Evolutionary conservation across 2,888 invertebrate genomes (phyloP).

Genomic region (Aspidapion aeneum): DNA sequence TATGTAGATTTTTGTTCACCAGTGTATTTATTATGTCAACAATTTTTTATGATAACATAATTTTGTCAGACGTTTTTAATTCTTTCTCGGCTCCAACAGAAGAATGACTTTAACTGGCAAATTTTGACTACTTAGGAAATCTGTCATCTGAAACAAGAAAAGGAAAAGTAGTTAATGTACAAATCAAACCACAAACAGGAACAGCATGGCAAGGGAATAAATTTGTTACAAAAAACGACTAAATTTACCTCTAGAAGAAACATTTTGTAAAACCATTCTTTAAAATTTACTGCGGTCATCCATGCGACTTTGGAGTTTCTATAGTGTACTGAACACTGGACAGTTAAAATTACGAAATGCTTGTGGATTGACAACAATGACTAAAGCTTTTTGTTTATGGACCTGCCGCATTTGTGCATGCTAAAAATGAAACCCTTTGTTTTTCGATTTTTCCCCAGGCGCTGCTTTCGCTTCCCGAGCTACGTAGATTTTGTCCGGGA

Average conservation of each 20-base stretch:
- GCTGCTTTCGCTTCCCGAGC: slow-evolving; percentile 19
- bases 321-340: slow-evolving; percentile 17
- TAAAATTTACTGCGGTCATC: slow-evolving; percentile 19
- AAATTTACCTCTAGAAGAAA: slow-evolving; percentile 16
- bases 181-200: slow-evolving; percentile 1
- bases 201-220: neutral
- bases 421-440: slow-evolving; percentile 24
- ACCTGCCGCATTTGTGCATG: slow-evolving; percentile 20
- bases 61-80: neutral
- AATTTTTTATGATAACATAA: neutral
- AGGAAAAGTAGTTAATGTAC: neutral
- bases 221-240: neutral
- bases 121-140: slow-evolving; percentile 6
- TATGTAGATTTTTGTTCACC: no score
- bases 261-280: slow-evolving; percentile 10
- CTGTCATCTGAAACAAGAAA: slow-evolving; percentile 8
- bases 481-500: slow-evolving; percentile 25
- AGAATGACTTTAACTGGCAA: slow-evolving; percentile 8
- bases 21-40: neutral
- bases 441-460: slow-evolving; percentile 20
- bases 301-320: slow-evolving; percentile 18
- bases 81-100: neutral
- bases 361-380: no score
- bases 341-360: slow-evolving; percentile 17
- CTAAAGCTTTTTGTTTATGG: no score